Evolutionary conservation across 1,140 invertebrate species (phyloP).

Genomic region (Pseudoatta argentina): DNA sequence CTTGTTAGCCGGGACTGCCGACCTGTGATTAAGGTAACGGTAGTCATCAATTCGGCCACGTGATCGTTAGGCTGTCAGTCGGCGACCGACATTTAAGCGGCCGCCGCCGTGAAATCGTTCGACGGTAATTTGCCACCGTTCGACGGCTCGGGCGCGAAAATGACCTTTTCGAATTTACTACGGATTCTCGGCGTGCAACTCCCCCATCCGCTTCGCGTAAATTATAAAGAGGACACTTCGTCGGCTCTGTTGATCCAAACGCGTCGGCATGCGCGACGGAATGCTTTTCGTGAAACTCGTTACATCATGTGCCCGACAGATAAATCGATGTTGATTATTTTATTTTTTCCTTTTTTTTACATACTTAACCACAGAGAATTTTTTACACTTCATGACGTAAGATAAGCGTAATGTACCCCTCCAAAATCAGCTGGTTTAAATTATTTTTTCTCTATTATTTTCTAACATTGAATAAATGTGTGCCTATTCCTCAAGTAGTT

Average conservation of each 20-base stretch:
- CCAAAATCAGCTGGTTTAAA: neutral
- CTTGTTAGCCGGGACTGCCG: slow-evolving; percentile 76
- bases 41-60: slow-evolving; percentile 77
- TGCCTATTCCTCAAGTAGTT: neutral
- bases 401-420: neutral
- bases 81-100: slow-evolving; percentile 78
- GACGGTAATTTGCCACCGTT: slow-evolving; percentile 78
- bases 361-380: neutral
- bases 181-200: slow-evolving; percentile 49
- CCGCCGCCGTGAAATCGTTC: slow-evolving; percentile 76
- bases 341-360: neutral
- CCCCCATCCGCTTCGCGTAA: slow-evolving; percentile 20
- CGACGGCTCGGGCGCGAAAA: slow-evolving; percentile 63
- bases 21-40: slow-evolving; percentile 79
- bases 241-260: slow-evolving; percentile 39
- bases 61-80: slow-evolving; percentile 77
- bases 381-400: neutral
- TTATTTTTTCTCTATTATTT: neutral
- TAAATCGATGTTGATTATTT: slow-evolving; percentile 35
- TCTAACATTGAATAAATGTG: neutral
- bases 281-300: slow-evolving; percentile 31
- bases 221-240: slow-evolving; percentile 48
- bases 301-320: slow-evolving; percentile 14
- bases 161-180: slow-evolving; percentile 59
- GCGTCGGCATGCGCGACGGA: slow-evolving; percentile 38